Evolutionary conservation across 53 echinoderm and acorn worm genomes (phyloP).

Genomic region (Echinarachnius parma): DNA sequence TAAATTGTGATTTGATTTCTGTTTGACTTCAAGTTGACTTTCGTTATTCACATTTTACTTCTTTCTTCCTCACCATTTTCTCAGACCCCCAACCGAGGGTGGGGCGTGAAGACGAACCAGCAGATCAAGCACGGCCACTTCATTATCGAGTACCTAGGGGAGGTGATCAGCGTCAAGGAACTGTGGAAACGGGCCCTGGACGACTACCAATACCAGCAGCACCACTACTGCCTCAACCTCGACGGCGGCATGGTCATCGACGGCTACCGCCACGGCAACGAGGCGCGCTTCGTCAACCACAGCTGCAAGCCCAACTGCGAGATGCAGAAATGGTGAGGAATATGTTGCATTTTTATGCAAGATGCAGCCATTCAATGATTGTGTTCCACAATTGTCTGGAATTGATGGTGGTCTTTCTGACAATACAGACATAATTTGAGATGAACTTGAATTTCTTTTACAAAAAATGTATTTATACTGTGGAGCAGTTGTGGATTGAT

Average conservation of each 20-base stretch:
- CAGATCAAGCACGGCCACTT: constrained; percentile 62
- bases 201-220: constrained; percentile 94
- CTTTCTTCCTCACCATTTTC: neutral
- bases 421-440: too few species aligned
- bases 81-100: constrained; percentile 80
- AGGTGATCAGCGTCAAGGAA: constrained; percentile 96
- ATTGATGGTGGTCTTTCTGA: too few species aligned
- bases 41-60: neutral
- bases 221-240: constrained; percentile 96
- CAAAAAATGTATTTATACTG: too few species aligned
- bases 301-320: constrained; percentile 98
- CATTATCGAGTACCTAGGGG: constrained; percentile 94
- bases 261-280: constrained; percentile 90
- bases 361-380: too few species aligned
- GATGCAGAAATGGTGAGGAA: constrained; percentile 96
- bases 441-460: too few species aligned
- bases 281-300: constrained; percentile 96
- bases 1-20: neutral
- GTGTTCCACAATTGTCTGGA: too few species aligned
- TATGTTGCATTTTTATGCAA: too few species aligned
- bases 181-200: constrained; percentile 85
- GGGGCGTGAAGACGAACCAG: constrained; percentile 71
- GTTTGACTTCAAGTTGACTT: neutral
- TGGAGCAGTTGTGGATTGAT: too few species aligned
- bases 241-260: constrained; percentile 97